Evolutionary conservation across 30 jellyfish, hydroid and myxozoan species (phyloP).

Genomic region (Turritopsis rubra): DNA sequence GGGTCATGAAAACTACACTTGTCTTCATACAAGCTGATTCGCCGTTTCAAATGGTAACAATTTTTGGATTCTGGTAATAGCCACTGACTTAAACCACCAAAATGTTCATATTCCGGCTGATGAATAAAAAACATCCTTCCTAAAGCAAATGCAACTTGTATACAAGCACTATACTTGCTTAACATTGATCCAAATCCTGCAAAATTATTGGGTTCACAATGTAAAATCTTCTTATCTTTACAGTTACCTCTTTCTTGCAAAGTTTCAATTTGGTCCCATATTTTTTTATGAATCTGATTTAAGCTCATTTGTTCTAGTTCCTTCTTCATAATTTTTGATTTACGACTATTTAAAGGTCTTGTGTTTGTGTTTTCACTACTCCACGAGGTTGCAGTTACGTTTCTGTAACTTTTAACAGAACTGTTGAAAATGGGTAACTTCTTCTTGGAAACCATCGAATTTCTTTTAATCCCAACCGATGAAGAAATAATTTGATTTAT

Average conservation of each 20-base stretch:
- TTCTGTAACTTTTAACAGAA: no score
- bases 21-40: background rate
- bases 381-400: no score
- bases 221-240: constrained; percentile 2
- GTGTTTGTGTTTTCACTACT: no score
- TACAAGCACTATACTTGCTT: constrained; percentile 7
- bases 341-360: background rate
- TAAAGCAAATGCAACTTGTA: constrained; percentile 20
- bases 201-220: constrained; percentile 4
- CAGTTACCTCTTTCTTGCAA: constrained; percentile 21
- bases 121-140: constrained; percentile 15
- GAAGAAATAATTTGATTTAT: no score
- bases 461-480: no score
- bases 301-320: background rate
- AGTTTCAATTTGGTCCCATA: constrained; percentile 1
- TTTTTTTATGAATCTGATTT: constrained; percentile 1
- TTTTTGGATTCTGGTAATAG: constrained; percentile 10
- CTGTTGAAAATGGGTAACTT: no score
- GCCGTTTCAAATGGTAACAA: background rate
- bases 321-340: background rate
- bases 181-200: constrained; percentile 28
- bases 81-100: constrained; percentile 25
- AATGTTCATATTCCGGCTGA: constrained; percentile 26
- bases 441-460: no score
- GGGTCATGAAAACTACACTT: constrained; percentile 8